Conservation (phyloP, 2,113 vertebrate species). For the Lycocorax pyrrhopterus region DNA sequence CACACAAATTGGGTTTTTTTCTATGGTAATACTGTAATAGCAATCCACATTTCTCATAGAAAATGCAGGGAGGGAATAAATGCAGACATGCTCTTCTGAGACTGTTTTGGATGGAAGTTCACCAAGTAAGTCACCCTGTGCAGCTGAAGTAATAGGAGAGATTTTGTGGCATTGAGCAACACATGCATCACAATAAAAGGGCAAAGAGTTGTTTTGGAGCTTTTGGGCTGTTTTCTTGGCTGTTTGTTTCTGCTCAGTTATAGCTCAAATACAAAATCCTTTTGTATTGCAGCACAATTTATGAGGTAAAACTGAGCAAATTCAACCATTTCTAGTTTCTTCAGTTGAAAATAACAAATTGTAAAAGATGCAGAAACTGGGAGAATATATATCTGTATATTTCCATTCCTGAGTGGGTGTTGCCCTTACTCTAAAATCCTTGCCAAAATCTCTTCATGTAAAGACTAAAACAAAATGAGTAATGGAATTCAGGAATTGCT, state of each 20-base stretch:
- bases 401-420: neutral
- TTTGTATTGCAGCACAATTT: neutral
- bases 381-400: neutral
- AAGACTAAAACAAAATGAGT: neutral
- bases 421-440: neutral
- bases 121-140: neutral
- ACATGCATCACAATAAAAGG: neutral
- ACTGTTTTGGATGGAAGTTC: neutral
- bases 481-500: neutral
- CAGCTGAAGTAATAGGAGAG: neutral
- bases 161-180: constrained; percentile 31
- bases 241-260: neutral
- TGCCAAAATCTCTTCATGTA: neutral
- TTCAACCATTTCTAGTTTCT: neutral
- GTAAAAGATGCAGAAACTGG: neutral
- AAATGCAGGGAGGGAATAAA: neutral
- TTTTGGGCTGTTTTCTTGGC: neutral
- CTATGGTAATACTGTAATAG: neutral
- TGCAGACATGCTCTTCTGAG: neutral
- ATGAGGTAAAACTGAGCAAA: neutral
- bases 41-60: neutral
- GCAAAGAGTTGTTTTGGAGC: neutral
- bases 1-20: neutral
- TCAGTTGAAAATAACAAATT: neutral
- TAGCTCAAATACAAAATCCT: neutral